Conservation (phyloP, 1,140 invertebrate species). For the Meloidogyne hapla region DNA sequence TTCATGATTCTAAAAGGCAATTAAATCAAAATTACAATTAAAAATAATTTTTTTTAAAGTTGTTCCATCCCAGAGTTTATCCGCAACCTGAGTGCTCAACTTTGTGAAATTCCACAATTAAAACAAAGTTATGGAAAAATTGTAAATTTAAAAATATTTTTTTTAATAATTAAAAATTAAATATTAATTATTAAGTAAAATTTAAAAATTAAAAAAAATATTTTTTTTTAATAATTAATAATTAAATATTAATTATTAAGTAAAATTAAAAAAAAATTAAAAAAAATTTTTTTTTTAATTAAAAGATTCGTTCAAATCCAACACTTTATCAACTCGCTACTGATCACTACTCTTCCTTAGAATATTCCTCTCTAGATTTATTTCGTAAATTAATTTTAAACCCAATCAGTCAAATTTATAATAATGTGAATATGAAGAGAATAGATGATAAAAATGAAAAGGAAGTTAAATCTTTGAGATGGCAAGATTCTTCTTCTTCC, state of each 20-base stretch:
- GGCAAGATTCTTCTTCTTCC: not conserved
- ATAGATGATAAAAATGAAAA: not conserved
- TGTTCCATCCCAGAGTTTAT: constrained; percentile 50
- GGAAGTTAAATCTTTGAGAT: not conserved
- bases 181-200: not conserved
- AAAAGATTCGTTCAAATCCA: constrained; percentile 23
- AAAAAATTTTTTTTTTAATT: not conserved
- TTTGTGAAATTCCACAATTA: constrained; percentile 27
- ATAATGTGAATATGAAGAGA: not conserved
- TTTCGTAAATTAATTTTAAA: constrained; percentile 37
- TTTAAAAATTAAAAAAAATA: not conserved
- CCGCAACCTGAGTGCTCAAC: constrained; percentile 35
- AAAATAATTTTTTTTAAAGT: constrained; percentile 13
- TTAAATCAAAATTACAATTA: not conserved
- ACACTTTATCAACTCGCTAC: constrained; percentile 31
- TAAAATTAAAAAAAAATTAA: not conserved
- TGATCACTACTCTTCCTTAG: not conserved
- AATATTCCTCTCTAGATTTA: constrained; percentile 35
- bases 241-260: too few species aligned
- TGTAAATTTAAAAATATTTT: too few species aligned
- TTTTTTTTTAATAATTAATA: too few species aligned
- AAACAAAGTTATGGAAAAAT: constrained; percentile 31
- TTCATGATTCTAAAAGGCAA: constrained; percentile 34
- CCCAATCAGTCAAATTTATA: constrained; percentile 23
- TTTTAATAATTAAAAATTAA: too few species aligned